Evolutionary conservation across 2,113 vertebrate species (phyloP).

Genomic region (Trogon melanurus): DNA sequence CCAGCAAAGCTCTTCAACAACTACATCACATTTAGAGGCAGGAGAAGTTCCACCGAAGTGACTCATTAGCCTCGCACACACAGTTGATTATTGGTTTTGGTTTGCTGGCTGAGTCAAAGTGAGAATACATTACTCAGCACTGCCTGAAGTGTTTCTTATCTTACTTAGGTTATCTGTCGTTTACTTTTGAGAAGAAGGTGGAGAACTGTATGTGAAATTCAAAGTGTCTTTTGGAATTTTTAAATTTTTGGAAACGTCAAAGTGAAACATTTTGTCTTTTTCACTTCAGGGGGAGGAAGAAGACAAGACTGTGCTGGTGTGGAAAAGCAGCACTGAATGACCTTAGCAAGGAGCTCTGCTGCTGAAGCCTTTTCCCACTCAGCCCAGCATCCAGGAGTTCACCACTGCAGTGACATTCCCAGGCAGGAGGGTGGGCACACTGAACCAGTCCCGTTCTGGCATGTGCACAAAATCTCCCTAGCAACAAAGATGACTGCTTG

Average conservation of each 20-base stretch:
- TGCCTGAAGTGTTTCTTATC: background rate
- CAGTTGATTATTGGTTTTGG: background rate
- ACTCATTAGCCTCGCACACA: background rate
- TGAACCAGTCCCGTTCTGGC: conserved; percentile 4
- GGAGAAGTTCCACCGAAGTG: background rate
- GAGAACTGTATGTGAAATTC: background rate
- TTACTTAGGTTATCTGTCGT: background rate
- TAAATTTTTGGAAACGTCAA: background rate
- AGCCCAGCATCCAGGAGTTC: background rate
- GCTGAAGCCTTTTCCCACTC: background rate
- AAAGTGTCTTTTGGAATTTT: background rate
- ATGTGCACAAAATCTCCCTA: conserved; percentile 62
- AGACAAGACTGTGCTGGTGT: background rate
- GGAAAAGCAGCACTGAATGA: background rate
- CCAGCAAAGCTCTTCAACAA: background rate
- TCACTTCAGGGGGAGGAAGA: background rate
- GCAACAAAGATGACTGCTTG: conserved; percentile 77
- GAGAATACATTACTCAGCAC: background rate
- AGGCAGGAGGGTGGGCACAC: background rate
- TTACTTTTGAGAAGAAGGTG: background rate
- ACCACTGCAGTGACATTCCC: background rate
- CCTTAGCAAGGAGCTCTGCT: background rate
- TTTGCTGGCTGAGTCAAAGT: background rate
- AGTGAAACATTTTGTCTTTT: background rate
- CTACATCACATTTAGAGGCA: background rate